Base-by-base conservation (phyloP, 1,140 invertebrate genomes). In the Uloborus diversus region DNA sequence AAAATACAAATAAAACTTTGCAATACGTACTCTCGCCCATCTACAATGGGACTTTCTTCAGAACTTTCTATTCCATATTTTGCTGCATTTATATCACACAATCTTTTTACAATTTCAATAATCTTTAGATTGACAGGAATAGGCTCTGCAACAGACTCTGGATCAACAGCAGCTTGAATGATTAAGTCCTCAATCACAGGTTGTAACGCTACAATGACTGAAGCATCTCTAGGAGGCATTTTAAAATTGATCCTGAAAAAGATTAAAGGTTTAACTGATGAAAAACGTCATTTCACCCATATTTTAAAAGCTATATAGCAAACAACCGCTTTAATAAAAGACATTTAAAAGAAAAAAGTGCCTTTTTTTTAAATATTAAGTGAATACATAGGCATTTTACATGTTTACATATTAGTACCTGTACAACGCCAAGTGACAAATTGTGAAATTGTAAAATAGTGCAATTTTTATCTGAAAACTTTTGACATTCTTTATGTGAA, bases 181-280 rank as follows among this genome's bases (percentile, higher is more conserved):
- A 99, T 92, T 0, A 98, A 87, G 81, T 91, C 89, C 87, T 99
- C 97, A 2, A 99, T 85, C 1, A 93, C 92, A 0, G 96, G 96
- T 78, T 96, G 89, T 0, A 99, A 86, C 5, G 94, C 93, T 0
- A 95, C 90, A 71, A 99, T 91, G 4, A 91, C 90, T 0, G 95
- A 92, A 0, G 96, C 97, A 11, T 85, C 90, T 85, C 89, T 83
- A 0, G 93, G 90, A 81, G 93, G 88, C 90, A 99, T 96, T 9
- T 93, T 90, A 28, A 99, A 89, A 86, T 95, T 97, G 25, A 99
- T 91, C 96, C 90, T 91, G 80, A 20, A 83, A 79, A 78, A 81
- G 23, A n/a, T n/a, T n/a, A n/a, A n/a, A n/a, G n/a, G n/a, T n/a
- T n/a, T n/a, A n/a, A n/a, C n/a, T n/a, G n/a, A n/a, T n/a, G n/a